These are phyloP conservation scores for Ceratoteleas bidentatus DNA, from an alignment of 1,140 invertebrate species.

Conservation along the genomic window DNA sequence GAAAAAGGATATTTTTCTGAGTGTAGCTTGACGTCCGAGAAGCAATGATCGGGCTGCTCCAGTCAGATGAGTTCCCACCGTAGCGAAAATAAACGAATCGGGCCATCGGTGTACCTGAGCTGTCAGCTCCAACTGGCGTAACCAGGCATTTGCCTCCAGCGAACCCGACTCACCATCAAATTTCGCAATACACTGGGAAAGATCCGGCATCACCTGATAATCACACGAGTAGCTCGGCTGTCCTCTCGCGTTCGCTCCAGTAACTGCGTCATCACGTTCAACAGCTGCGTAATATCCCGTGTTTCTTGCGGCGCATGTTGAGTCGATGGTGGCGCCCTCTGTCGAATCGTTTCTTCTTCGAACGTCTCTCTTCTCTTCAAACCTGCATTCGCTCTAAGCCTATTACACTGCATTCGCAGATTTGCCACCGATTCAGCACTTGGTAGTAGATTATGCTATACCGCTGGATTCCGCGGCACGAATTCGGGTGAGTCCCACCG, in stretches of 20 bases:
- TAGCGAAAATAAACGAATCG: conserved; percentile 14
- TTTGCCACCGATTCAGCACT: too few species aligned
- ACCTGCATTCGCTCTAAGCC: too few species aligned
- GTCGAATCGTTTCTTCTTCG: conserved; percentile 1
- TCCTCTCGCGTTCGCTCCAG: neutral
- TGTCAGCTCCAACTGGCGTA: conserved; percentile 6
- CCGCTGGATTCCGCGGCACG: too few species aligned
- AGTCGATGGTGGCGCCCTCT: neutral
- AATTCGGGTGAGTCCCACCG: too few species aligned
- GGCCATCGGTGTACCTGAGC: conserved; percentile 3
- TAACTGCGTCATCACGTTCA: conserved; percentile 10
- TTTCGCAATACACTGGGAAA: neutral
- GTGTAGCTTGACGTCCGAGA: conserved; percentile 21
- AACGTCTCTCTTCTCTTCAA: too few species aligned
- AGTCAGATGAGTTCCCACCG: conserved; percentile 6
- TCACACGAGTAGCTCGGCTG: neutral
- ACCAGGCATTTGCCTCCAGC: conserved; percentile 14
- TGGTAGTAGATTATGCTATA: too few species aligned
- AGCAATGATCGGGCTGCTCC: conserved; percentile 12
- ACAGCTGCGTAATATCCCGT: conserved; percentile 1
- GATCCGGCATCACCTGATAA: conserved; percentile 22
- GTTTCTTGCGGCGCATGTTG: neutral
- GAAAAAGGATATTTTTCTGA: too few species aligned
- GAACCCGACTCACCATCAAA: conserved; percentile 25
- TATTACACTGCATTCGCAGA: too few species aligned